Percentiles rank a stretch among this genome's conserved stretches.
Evolutionary conservation across 2,888 invertebrate genomes (phyloP).

Genomic region (Apotomis capreana): DNA sequence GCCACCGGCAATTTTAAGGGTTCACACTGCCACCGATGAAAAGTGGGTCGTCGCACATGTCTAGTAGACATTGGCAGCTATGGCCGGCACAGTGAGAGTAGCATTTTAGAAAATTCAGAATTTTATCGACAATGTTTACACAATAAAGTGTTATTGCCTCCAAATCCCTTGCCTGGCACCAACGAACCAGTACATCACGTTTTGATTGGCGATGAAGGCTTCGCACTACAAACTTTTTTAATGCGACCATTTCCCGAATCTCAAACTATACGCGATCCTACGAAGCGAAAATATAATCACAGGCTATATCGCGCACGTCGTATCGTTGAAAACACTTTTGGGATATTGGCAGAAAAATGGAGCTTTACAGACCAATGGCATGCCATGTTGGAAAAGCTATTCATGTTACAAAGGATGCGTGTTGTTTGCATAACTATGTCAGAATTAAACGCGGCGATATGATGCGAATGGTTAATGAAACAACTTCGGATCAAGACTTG

Average conservation of each 20-base stretch:
- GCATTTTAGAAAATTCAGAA: background rate
- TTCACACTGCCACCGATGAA: no score
- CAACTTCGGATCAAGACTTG: background rate
- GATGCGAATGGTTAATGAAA: background rate
- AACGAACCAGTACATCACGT: constrained; percentile 2
- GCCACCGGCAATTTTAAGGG: no score
- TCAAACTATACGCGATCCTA: background rate
- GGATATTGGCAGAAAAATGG: background rate
- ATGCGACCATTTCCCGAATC: constrained; percentile 4
- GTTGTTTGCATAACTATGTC: background rate
- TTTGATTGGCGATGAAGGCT: constrained; percentile 1
- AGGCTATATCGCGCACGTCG: constrained; percentile 1
- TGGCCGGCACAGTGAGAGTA: background rate
- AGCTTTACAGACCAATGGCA: background rate
- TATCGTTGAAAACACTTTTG: constrained; percentile 2
- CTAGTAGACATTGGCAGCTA: no score
- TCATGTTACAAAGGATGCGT: background rate
- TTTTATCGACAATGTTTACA: constrained; percentile 8
- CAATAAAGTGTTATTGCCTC: constrained; percentile 1
- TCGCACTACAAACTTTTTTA: constrained; percentile 2
- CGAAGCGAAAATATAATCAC: background rate
- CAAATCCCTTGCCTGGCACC: background rate
- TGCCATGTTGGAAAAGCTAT: constrained; percentile 1
- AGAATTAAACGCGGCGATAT: background rate
- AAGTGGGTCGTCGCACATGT: no score